Evolutionary conservation across 2,888 invertebrate genomes (phyloP).

Genomic region (Cheilosia vernalis): DNA sequence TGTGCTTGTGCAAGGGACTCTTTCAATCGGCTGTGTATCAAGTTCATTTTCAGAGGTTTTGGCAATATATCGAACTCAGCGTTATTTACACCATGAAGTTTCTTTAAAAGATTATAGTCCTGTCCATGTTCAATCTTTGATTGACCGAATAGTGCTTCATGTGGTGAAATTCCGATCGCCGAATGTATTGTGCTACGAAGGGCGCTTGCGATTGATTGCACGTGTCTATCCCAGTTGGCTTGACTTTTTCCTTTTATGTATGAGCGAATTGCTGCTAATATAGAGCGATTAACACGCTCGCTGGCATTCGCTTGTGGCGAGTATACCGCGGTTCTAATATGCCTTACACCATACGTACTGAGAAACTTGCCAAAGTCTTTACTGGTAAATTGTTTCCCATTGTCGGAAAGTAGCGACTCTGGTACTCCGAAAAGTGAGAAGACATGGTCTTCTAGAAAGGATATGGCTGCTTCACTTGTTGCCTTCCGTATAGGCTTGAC

Average conservation of each 20-base stretch:
- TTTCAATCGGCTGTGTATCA: background rate
- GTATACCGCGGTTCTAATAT: too few relatives aligned
- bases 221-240: background rate
- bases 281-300: background rate
- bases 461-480: too few relatives aligned
- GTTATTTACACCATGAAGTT: slow-evolving; percentile 10
- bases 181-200: slow-evolving; percentile 3
- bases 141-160: slow-evolving; percentile 32
- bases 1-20: background rate
- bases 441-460: too few relatives aligned
- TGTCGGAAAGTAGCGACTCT: background rate
- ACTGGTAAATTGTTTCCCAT: too few relatives aligned
- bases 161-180: slow-evolving; percentile 27
- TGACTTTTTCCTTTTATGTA: background rate
- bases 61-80: slow-evolving; percentile 10
- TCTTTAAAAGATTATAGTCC: background rate
- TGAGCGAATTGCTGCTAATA: background rate
- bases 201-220: background rate
- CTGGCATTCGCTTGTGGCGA: too few relatives aligned
- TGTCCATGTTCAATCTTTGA: background rate
- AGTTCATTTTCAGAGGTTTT: background rate
- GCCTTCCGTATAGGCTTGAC: too few relatives aligned
- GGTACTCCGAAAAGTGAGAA: too few relatives aligned
- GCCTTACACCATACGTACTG: too few relatives aligned
- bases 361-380: too few relatives aligned